Percentiles rank a stretch among this genome's conserved stretches.
phyloP scores from a whole-genome alignment of 2,888 invertebrate genomes.

The Epirrhoe alternata region DNA sequence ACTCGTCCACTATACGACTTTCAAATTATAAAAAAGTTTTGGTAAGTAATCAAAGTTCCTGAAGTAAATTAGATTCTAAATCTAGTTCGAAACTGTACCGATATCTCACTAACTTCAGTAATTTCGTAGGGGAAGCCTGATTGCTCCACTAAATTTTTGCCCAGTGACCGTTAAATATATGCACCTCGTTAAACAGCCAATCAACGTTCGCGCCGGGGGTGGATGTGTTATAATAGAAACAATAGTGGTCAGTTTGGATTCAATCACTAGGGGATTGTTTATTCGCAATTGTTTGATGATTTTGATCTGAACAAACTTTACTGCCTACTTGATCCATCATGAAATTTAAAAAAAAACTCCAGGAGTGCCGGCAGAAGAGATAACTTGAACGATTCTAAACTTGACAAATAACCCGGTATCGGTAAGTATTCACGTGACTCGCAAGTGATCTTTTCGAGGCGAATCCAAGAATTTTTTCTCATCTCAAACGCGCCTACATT shows the following conservation, averaged over 20 bases:
- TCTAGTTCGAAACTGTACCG: neutral
- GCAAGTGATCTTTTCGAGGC: too few species aligned
- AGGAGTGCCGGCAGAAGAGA: too few species aligned
- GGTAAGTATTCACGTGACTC: too few species aligned
- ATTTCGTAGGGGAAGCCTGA: conserved; percentile 43
- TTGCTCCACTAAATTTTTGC: conserved; percentile 45
- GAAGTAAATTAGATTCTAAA: neutral
- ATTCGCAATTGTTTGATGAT: neutral
- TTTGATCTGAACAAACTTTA: neutral
- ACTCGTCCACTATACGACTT: too few species aligned
- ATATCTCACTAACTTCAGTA: conserved; percentile 29
- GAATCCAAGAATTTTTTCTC: too few species aligned
- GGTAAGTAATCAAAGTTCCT: too few species aligned
- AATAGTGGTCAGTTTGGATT: conserved; percentile 12
- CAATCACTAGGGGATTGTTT: conserved; percentile 3
- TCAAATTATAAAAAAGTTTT: too few species aligned
- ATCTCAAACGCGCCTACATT: too few species aligned
- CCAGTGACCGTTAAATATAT: conserved; percentile 61
- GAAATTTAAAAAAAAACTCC: too few species aligned
- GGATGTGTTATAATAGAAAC: conserved; percentile 36
- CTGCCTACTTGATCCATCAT: too few species aligned
- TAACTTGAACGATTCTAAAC: too few species aligned
- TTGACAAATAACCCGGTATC: too few species aligned
- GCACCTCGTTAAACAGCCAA: conserved; percentile 66
- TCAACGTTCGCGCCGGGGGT: conserved; percentile 53